phyloP scores from a whole-genome alignment of 2,113 vertebrate genomes.

The Malurus elegans region DNA sequence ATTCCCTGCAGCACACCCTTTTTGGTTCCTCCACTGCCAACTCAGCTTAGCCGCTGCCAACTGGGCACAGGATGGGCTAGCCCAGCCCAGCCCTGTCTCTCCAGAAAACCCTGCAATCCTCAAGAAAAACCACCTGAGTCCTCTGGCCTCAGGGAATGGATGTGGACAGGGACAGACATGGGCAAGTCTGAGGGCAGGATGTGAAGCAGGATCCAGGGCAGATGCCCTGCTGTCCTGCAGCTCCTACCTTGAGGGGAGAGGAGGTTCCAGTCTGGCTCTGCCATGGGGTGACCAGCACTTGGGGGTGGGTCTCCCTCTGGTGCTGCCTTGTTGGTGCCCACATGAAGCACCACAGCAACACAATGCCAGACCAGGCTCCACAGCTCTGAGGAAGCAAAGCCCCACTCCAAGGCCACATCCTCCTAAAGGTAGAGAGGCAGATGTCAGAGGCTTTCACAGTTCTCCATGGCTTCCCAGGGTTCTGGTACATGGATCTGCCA shows the following conservation, averaged over 20 bases:
- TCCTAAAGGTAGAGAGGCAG: slow-evolving; percentile 7
- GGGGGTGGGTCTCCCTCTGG: slow-evolving; percentile 41
- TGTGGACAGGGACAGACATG: neutral
- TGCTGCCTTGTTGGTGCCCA: neutral
- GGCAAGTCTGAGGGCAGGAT: neutral
- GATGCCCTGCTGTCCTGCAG: neutral
- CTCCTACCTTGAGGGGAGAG: slow-evolving; percentile 77
- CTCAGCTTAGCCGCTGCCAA: neutral
- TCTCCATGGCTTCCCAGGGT: neutral
- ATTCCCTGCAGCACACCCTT: neutral
- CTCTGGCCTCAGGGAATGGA: neutral
- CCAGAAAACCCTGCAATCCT: neutral
- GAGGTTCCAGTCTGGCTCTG: slow-evolving; percentile 75
- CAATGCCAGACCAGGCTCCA: slow-evolving; percentile 70
- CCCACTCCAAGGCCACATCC: neutral
- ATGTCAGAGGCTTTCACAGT: neutral
- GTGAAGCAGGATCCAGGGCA: neutral
- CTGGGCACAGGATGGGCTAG: neutral
- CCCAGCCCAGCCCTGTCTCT: neutral
- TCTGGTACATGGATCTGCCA: neutral
- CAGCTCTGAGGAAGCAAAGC: slow-evolving; percentile 67
- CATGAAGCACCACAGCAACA: slow-evolving; percentile 57
- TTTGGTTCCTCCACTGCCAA: neutral
- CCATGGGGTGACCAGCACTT: neutral
- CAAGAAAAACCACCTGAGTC: neutral